Conservation (phyloP, 23 tunicate species). For the Oikopleura vanhoeffeni region DNA sequence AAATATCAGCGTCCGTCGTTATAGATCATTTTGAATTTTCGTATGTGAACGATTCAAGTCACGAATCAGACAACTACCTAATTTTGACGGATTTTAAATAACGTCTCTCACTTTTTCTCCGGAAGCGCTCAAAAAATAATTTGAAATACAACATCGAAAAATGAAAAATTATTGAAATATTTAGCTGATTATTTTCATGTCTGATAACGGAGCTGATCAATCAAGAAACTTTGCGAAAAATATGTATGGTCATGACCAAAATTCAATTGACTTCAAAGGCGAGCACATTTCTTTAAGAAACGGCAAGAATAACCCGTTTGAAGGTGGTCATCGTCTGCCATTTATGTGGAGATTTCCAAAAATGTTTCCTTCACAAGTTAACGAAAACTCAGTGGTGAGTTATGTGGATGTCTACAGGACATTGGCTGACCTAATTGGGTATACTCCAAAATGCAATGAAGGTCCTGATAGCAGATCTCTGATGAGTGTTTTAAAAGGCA, state of each 20-base stretch:
- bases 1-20: too few relatives aligned
- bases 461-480: background rate
- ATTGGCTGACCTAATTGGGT: background rate
- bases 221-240: background rate
- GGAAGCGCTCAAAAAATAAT: too few relatives aligned
- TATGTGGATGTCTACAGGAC: conserved; percentile 5
- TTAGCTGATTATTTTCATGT: background rate
- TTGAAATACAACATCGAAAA: too few relatives aligned
- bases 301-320: background rate
- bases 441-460: background rate
- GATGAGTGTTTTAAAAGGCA: background rate
- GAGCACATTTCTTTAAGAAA: background rate
- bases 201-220: conserved; percentile 1
- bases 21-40: too few relatives aligned
- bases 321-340: conserved; percentile 14
- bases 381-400: background rate
- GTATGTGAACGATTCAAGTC: too few relatives aligned
- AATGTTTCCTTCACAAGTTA: background rate
- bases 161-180: too few relatives aligned
- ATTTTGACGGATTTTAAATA: too few relatives aligned
- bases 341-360: conserved; percentile 8
- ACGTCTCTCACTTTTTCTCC: too few relatives aligned
- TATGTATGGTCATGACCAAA: background rate
- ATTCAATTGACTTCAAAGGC: background rate
- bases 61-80: too few relatives aligned